Evolutionary conservation across 1,140 invertebrate species (phyloP), one percentile per base, ranked within the genome.

Genomic region (Hylaeus anthracinus): DNA sequence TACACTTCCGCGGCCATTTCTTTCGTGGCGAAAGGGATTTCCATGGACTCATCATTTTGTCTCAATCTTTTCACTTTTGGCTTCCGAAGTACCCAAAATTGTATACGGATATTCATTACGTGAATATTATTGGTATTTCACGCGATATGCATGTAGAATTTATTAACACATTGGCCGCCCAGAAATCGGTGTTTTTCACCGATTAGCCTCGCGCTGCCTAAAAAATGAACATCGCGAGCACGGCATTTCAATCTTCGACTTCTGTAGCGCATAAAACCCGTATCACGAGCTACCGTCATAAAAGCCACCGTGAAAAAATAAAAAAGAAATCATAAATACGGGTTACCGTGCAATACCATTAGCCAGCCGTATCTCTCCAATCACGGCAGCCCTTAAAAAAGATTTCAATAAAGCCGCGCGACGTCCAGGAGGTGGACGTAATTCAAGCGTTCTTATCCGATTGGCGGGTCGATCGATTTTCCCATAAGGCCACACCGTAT

Each of bases 391-490:
- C 53, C 41, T 79, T 64, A 79, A 79, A 61, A 79, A 79, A 73
- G 61, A 79, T 79, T 79, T 79, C 77, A 79, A 79, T 79, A 79
- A 73, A 79, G 51, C 53, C 60, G 60, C 51, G 14, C 67, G 77
- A 55, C 71, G 77, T 65, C 61, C 77, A 64, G 12, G 10, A 5
- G 43, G 64, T 63, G 77, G 53, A 65, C 61, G 77, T 79, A 79
- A 79, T 79, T 73, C 71, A 73, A 55, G 56, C 70, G 66, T 73
- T 73, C 53, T 79, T 79, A 79, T 79, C 77, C 71, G 77, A 80
- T 80, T 72, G 63, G 56, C 9, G 64, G 55, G 72, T 74, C 72
- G 79, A 80, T 80, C 79, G 79, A 80, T 80, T 80, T 74, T 74
- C 79, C 64, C 79, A 69, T 80, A 75, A 74, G 79, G 41, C 64